Evolutionary conservation across 2,888 invertebrate genomes (phyloP), one percentile per base, ranked within the genome.

Genomic region (Ophion ventricosus): DNA sequence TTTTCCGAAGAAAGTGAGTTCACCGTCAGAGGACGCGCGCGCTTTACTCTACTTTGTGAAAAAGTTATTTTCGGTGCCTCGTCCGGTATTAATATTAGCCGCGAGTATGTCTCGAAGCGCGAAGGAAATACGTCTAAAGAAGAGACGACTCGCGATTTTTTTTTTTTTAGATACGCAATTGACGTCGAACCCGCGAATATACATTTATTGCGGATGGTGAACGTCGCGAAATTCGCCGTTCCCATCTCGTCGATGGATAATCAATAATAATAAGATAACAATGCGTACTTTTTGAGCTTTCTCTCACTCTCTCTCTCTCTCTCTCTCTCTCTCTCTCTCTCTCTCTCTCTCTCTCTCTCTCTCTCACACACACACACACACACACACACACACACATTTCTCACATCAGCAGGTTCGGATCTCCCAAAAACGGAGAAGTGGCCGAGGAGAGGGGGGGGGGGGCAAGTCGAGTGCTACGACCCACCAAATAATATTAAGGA

Each of bases 81-180:
- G 23, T 40, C 20, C 63, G 54, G 72, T 77, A 35, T 75, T 80
- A 84, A 84, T 84, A 84, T 74, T 75, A 82, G 80, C 75, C n/a
- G 73, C 14, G 40, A 43, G 43, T 43, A 1, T 61, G 61, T 73
- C 40, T 25, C 54, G 49, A 20, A 66, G 26, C 64, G 66, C 35
- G 70, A 35, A 20, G 35, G 43, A 49, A 69, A 66, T 54, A 40
- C 43, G 59, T 10, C 54, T n/a, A 54, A n/a, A n/a, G 10, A 49
- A 54, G 56, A 35, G n/a, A 56, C 17, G 14, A 59, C 26, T 23
- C 7, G 54, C 11, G 14, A 54, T 8, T 17, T 82, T 73, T 72
- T 70, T 26, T 82, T 72, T 67, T 70, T 29, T 63, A 35, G 35
- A 57, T 66, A 66, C 70, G 61, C n/a, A 14, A 56, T 54, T 14